These are phyloP conservation scores for Eupithecia pulchellata DNA, from an alignment of 2,888 invertebrate genomes.

Conservation along the genomic window DNA sequence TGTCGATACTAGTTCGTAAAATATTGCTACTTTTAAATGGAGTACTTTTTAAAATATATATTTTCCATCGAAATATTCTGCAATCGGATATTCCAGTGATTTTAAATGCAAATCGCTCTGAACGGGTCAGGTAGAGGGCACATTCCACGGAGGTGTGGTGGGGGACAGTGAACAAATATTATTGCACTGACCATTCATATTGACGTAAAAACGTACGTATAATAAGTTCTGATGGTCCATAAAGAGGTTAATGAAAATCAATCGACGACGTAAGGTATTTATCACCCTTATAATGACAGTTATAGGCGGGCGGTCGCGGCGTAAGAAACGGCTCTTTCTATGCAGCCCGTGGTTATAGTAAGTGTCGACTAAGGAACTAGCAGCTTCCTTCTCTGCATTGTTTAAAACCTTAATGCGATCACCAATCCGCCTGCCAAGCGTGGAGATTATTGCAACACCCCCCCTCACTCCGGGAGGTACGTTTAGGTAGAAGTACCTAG, in stretches of 20 bases:
- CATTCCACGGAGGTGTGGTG: not conserved
- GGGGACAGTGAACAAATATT: not conserved
- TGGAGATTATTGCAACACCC: not conserved
- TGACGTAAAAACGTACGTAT: not conserved
- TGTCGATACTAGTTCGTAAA: conserved; percentile 28
- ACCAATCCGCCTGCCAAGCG: not conserved
- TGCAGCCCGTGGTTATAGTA: not conserved
- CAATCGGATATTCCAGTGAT: not conserved
- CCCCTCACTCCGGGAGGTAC: not conserved
- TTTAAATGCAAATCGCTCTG: not conserved
- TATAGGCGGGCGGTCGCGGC: not conserved
- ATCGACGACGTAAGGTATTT: not conserved
- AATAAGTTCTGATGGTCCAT: no score
- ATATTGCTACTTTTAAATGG: conserved; percentile 11
- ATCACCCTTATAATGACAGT: not conserved
- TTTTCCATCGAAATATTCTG: conserved; percentile 5
- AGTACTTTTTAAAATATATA: conserved; percentile 5
- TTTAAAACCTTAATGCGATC: not conserved
- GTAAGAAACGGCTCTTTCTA: not conserved
- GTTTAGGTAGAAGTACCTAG: not conserved
- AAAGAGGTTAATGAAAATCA: no score
- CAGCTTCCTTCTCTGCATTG: not conserved
- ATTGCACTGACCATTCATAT: not conserved
- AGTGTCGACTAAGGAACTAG: not conserved
- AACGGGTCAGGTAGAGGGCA: not conserved